phyloP scores from a whole-genome alignment of 2,113 vertebrate species.

The Xiphophorus hellerii region DNA sequence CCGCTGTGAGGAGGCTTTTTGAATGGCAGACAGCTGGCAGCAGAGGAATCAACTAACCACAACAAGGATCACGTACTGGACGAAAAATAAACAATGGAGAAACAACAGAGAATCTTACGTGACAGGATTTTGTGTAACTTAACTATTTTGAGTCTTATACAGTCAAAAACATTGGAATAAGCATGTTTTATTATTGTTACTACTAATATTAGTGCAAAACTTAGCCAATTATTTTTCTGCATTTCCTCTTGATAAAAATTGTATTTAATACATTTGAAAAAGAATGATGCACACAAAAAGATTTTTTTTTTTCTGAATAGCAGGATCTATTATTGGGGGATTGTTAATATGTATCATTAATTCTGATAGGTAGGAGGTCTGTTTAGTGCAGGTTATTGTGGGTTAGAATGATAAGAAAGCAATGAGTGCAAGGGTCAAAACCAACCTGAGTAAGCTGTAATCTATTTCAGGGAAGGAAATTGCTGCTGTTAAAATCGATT shows the following conservation, averaged over 20 bases:
- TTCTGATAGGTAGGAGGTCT: constrained; percentile 21
- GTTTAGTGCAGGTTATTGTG: constrained; percentile 23
- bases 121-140: constrained; percentile 67
- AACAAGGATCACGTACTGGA: constrained; percentile 82
- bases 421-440: constrained; percentile 8
- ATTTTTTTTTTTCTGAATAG: constrained; percentile 85
- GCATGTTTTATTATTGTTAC: constrained; percentile 8
- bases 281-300: constrained; percentile 76
- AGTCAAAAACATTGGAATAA: constrained; percentile 34
- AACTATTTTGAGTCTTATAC: constrained; percentile 55
- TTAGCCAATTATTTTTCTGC: constrained; percentile 28
- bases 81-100: constrained; percentile 81
- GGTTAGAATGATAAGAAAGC: constrained; percentile 12
- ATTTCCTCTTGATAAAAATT: constrained; percentile 16
- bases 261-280: constrained; percentile 3
- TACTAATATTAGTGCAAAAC: not conserved
- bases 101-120: constrained; percentile 80
- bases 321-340: constrained; percentile 91
- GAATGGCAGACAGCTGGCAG: constrained; percentile 83
- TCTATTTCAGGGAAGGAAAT: constrained; percentile 17
- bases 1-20: constrained; percentile 78
- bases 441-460: constrained; percentile 9
- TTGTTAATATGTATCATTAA: constrained; percentile 39
- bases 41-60: constrained; percentile 81
- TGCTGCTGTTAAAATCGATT: constrained; percentile 15